Base-by-base conservation (phyloP, 2,113 vertebrate genomes). In the Indicator maculatus region DNA sequence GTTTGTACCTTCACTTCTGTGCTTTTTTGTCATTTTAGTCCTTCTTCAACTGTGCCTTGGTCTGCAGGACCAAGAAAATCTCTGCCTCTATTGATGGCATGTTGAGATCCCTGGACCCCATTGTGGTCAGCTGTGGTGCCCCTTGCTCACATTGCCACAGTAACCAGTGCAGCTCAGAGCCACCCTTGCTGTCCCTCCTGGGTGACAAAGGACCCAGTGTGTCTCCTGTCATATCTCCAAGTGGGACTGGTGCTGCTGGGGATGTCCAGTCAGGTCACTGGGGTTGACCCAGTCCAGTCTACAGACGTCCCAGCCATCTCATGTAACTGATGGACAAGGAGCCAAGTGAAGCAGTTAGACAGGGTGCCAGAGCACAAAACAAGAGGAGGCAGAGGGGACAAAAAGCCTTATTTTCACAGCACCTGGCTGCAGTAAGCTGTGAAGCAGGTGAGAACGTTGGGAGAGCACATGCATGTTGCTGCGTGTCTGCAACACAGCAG, bases 311-410 rank as follows among this genome's bases (percentile, higher is more conserved):
- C 39, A 44, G 56, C 39, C 8, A 14, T 28, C 20, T 65, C 27
- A 4, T 24, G 23, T 60, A 52, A 12, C 20, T 1, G 1, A 5
- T 52, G 30, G 66, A 30, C 0, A 1, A 4, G 19, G 28, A 8
- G 6, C n/a, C 33, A 74, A 71, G 23, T 24, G 27, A 87, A 16
- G 0, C 60, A 53, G 26, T 59, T 50, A 55, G 44, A 36, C 10
- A 53, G 1, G 4, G 20, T 50, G 41, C 17, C 26, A 77, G 18
- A 50, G 16, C 15, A 44, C 24, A 8, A 3, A 8, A 14, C 15
- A 36, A 80, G 38, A 59, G 30, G 53, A 8, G 47, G 6, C 16
- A 69, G 47, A 53, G 13, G 19, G 45, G 9, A 15, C 6, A 27
- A 92, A 75, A 41, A 12, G 10, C 20, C 26, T 72, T 28, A 9